Conservation (phyloP, 2,888 invertebrate species). For the Lepidochrysops patricia region DNA sequence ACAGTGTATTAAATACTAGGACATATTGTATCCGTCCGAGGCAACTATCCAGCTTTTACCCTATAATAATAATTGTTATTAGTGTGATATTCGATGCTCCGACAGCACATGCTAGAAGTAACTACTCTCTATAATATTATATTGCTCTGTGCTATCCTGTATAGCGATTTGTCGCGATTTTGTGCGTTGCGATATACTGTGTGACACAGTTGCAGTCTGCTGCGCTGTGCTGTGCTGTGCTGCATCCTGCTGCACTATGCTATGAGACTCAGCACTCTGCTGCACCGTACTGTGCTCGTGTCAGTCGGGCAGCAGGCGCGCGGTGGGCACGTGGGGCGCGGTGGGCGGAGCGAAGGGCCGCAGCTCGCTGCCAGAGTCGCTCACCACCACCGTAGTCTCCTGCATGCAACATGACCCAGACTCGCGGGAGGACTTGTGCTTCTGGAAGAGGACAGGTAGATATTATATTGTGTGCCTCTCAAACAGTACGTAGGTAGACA, state of each 20-base stretch:
- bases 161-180: not conserved
- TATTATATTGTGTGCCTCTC: not conserved
- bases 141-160: not conserved
- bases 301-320: not conserved
- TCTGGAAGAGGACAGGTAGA: not conserved
- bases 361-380: not conserved
- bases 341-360: not conserved
- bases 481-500: too few species aligned
- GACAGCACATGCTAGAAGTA: too few species aligned
- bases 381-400: not conserved
- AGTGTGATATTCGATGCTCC: too few species aligned
- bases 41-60: too few species aligned
- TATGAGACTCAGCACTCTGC: not conserved
- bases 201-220: not conserved
- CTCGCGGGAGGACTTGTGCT: not conserved
- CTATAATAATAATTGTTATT: too few species aligned
- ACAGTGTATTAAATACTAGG: too few species aligned
- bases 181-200: not conserved
- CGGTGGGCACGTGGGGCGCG: not conserved
- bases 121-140: too few species aligned
- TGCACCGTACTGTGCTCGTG: not conserved
- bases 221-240: not conserved
- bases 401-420: not conserved
- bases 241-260: not conserved
- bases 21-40: too few species aligned